Base-by-base conservation (phyloP, 2,888 invertebrate species). In the Epinotia ramella region DNA sequence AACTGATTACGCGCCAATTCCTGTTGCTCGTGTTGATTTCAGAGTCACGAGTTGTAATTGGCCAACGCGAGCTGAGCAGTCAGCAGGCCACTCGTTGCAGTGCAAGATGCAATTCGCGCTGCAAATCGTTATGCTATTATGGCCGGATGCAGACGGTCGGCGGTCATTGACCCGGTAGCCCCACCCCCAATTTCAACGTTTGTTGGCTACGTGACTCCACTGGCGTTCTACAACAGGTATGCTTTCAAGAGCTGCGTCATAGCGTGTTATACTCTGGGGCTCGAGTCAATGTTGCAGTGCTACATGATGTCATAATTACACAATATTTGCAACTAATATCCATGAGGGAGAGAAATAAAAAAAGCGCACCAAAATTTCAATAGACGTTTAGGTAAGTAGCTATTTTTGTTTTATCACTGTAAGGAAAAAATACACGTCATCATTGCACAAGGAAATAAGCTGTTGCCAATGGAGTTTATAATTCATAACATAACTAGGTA, bases 51-150 rank as follows among this genome's bases (percentile, higher is more conserved):
- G 70, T 57, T 33, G 44, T 76, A 67, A 76, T 76, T 76, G 71
- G 65, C 56, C 71, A 56, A 60, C 76, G 67, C 70, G 5, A 53
- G 53, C n/a, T 69, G 5, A 53, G 53, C n/a, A 53, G 53, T 53
- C 53, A 53, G 81, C 76, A 80, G 78, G 80, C 79, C 78, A 80
- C 76, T 81, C 82, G 81, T 83, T 77, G 81, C 84, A 84, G 84
- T 82, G 79, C 78, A 79, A 81, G 78, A 82, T 85, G 83, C 81
- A 81, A 79, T 84, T 83, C 79, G 80, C 81, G 79, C 80, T 88
- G 84, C 86, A 82, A 81, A 81, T 84, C 86, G 89, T 90, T 91
- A 87, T 88, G 87, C 87, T 90, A 93, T 91, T 89, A 89, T 87
- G 89, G 87, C 84, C 86, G 82, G 80, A 83, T 80, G 81, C 81